Percentiles rank a stretch among this genome's conserved stretches.
Conservation (phyloP, 1,140 invertebrate genomes). For the Caenorhabditis latens region DNA sequence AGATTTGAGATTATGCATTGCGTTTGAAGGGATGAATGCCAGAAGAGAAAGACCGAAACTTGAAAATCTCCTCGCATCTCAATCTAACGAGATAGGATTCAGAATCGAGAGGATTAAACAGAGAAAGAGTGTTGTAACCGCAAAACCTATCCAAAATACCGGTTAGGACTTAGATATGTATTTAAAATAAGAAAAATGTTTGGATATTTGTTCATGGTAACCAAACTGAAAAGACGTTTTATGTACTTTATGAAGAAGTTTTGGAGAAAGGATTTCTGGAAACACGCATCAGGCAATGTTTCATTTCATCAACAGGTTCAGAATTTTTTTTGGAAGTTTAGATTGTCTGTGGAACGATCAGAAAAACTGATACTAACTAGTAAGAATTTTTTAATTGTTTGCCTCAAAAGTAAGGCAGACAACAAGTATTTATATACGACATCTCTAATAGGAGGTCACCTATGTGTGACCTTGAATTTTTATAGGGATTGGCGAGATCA, state of each 20-base stretch:
- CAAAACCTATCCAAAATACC: conserved; percentile 14
- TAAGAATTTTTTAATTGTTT: no score
- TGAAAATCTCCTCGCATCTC: conserved; percentile 3
- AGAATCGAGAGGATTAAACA: conserved; percentile 29
- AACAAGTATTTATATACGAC: background rate
- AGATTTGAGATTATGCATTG: conserved; percentile 22
- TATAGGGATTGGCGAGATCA: no score
- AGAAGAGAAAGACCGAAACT: background rate
- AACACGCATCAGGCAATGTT: no score
- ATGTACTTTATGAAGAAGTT: no score
- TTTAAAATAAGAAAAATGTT: conserved; percentile 19
- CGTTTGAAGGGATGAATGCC: background rate
- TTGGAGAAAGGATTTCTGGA: no score
- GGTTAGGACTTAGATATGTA: background rate
- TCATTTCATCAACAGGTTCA: no score
- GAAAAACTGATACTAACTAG: no score
- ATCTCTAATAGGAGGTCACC: background rate
- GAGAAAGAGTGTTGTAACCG: background rate
- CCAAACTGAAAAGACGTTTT: no score
- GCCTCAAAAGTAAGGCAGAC: background rate
- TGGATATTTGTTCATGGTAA: no score
- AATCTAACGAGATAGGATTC: background rate
- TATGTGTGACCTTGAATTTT: background rate
- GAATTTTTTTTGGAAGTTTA: no score
- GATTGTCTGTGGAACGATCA: no score